Percentiles rank a stretch among this genome's conserved stretches.
Conservation (phyloP, 2,888 invertebrate species). For the Cynaeus angustus region DNA sequence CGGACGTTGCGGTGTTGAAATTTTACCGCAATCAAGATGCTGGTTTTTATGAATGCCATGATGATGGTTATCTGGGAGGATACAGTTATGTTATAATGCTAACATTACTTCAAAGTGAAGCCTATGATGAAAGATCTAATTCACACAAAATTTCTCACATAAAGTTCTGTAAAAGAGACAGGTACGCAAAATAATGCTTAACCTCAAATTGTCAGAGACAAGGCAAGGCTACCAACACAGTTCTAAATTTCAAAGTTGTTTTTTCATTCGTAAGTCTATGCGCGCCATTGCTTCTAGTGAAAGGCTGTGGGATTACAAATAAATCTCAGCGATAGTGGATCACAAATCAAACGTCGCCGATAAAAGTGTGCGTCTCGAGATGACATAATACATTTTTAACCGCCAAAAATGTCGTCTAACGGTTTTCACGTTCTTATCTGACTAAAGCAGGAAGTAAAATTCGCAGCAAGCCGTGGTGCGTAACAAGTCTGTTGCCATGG, state of each 20-base stretch:
- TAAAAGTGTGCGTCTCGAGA: conserved; percentile 6
- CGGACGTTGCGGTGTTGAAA: conserved; percentile 30
- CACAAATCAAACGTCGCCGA: conserved; percentile 5
- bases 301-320: too few relatives aligned
- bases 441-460: conserved; percentile 54
- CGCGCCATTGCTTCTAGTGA: too few relatives aligned
- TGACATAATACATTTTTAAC: conserved; percentile 31
- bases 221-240: not conserved
- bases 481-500: conserved; percentile 64
- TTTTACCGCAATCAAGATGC: conserved; percentile 29
- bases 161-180: too few relatives aligned
- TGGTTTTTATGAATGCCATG: conserved; percentile 21
- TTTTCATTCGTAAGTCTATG: not conserved
- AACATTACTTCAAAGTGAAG: not conserved
- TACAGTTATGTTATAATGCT: conserved; percentile 13
- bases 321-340: not conserved
- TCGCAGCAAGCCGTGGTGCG: conserved; percentile 56
- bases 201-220: too few relatives aligned
- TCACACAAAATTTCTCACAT: too few relatives aligned
- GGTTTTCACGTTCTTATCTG: conserved; percentile 50
- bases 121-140: not conserved
- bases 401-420: conserved; percentile 48
- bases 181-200: too few relatives aligned
- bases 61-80: not conserved
- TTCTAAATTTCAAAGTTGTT: not conserved